A percentile compares a stretch with the other conserved stretches of the same genome.
phyloP scores from a whole-genome alignment of 2,888 invertebrate species.

The Myathropa florea region DNA sequence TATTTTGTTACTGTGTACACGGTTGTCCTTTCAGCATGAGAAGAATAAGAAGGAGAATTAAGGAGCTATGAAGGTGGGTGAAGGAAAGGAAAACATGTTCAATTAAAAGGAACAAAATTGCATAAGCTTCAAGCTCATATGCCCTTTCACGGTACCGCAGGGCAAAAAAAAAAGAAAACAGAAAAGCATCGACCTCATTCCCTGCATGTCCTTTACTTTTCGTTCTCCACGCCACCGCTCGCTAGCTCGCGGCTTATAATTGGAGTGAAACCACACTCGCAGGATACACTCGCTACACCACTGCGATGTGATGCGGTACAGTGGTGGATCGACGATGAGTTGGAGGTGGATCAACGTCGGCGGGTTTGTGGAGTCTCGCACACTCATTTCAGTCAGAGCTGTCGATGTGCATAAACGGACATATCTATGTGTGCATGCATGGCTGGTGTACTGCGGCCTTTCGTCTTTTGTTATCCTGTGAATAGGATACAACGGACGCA shows the following conservation, averaged over 20 bases:
- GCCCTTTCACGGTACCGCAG: slow-evolving; percentile 56
- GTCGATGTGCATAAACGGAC: neutral
- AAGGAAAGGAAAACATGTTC: slow-evolving; percentile 33
- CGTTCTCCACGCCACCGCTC: slow-evolving; percentile 25
- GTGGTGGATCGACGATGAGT: neutral
- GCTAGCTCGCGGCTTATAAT: slow-evolving; percentile 56
- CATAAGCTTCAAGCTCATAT: slow-evolving; percentile 49
- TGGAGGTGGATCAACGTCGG: neutral
- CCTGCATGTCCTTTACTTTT: slow-evolving; percentile 49
- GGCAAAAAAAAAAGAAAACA: slow-evolving; percentile 5
- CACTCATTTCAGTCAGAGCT: neutral
- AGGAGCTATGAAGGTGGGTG: neutral
- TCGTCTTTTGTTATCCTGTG: slow-evolving; percentile 15
- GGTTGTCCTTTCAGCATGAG: slow-evolving; percentile 12
- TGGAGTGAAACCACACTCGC: slow-evolving; percentile 64
- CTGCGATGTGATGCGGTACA: slow-evolving; percentile 13
- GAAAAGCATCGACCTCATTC: slow-evolving; percentile 68
- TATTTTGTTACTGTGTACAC: slow-evolving; percentile 27
- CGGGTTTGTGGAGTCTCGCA: neutral
- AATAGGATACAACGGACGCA: neutral
- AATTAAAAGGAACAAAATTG: slow-evolving; percentile 58
- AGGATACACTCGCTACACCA: neutral
- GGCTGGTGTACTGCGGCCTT: neutral
- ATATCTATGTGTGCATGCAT: neutral
- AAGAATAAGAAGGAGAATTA: slow-evolving; percentile 6